These are phyloP conservation scores for Tribolium castaneum DNA, from an alignment of 1,140 invertebrate species.

Conservation along the genomic window DNA sequence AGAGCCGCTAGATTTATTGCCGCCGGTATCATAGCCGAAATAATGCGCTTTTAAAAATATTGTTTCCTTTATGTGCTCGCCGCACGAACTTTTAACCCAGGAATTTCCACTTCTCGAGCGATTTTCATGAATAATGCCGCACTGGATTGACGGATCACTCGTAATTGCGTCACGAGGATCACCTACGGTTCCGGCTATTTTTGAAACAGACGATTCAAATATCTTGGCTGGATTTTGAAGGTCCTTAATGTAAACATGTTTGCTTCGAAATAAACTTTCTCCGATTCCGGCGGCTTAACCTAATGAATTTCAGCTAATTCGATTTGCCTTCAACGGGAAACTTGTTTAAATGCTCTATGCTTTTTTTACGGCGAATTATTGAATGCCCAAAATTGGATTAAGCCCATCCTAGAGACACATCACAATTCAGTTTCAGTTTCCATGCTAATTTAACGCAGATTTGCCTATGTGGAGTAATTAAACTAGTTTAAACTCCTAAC, in stretches of 20 bases:
- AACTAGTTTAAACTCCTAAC: neutral
- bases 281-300: neutral
- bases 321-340: neutral
- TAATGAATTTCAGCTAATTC: conserved; percentile 19
- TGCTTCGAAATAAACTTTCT: conserved; percentile 20
- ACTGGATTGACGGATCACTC: neutral
- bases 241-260: conserved; percentile 20
- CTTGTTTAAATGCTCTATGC: neutral
- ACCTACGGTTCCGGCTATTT: conserved; percentile 13
- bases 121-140: neutral
- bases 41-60: conserved; percentile 43
- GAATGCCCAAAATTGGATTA: neutral
- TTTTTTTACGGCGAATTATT: neutral
- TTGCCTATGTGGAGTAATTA: neutral
- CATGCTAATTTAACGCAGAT: neutral
- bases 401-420: neutral
- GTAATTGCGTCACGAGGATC: neutral
- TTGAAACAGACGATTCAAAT: neutral
- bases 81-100: conserved; percentile 11
- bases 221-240: neutral
- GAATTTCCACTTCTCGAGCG: neutral
- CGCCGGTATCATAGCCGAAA: conserved; percentile 37
- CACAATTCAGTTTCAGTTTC: neutral
- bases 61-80: conserved; percentile 30
- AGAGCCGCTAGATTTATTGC: conserved; percentile 36